Evolutionary conservation across 2,113 vertebrate species (phyloP).

Genomic region (Rousettus leschenaultii): DNA sequence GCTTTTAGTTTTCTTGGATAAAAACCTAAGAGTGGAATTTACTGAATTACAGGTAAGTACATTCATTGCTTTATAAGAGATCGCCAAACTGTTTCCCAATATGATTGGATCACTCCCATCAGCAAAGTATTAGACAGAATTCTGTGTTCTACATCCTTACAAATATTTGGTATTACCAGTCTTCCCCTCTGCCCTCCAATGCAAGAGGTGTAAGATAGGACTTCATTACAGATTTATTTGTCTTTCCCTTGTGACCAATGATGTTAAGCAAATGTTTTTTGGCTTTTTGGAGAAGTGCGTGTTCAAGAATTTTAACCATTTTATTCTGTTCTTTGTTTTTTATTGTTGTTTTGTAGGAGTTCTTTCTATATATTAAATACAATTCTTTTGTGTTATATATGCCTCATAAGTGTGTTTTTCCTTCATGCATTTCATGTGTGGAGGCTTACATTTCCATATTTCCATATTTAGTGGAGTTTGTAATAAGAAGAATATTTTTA

Average conservation of each 20-base stretch:
- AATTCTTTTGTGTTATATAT: neutral
- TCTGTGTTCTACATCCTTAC: neutral
- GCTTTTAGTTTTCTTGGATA: neutral
- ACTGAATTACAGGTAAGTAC: neutral
- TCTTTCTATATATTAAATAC: neutral
- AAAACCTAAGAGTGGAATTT: neutral
- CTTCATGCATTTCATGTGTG: neutral
- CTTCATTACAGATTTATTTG: neutral
- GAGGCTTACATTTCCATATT: neutral
- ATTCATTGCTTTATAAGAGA: neutral
- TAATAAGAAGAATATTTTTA: neutral
- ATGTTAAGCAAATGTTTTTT: neutral
- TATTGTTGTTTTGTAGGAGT: neutral
- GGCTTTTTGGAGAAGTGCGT: neutral
- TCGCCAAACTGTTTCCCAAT: neutral
- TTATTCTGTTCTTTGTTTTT: neutral
- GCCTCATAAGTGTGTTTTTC: neutral
- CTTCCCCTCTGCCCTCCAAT: too few species aligned
- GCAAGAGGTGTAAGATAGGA: neutral
- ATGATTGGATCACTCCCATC: neutral
- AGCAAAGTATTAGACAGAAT: neutral
- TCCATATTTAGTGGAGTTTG: neutral
- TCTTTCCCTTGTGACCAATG: neutral
- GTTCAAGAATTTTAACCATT: neutral
- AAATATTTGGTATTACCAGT: neutral